These are phyloP conservation scores for Trachelus troglodyta DNA, from an alignment of 2,888 invertebrate genomes.

Conservation along the genomic window DNA sequence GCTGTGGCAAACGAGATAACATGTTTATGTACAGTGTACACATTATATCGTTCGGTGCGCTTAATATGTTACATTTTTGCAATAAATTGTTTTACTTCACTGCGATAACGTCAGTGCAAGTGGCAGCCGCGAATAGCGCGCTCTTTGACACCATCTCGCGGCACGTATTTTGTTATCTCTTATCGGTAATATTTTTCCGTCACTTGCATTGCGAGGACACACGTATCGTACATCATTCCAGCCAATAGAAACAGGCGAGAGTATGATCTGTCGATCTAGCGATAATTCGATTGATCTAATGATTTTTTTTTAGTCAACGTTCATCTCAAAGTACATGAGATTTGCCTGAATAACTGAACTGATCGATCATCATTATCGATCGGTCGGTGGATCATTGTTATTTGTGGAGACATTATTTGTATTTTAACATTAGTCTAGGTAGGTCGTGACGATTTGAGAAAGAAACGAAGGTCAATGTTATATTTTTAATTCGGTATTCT, in stretches of 20 bases:
- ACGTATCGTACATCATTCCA: not conserved
- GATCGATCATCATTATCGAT: not conserved
- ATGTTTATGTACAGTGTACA: slow-evolving; percentile 9
- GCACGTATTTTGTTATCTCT: not conserved
- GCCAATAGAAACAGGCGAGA: not conserved
- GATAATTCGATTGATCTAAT: not conserved
- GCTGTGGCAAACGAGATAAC: slow-evolving; percentile 1
- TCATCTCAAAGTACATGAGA: not conserved
- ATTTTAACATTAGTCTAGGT: not conserved
- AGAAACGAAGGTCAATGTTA: not conserved
- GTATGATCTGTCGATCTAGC: not conserved
- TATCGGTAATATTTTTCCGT: not conserved
- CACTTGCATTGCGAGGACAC: not conserved
- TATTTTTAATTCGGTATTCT: not conserved
- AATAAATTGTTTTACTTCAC: slow-evolving; percentile 10
- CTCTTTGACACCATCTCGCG: not conserved
- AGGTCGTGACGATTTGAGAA: too few relatives aligned
- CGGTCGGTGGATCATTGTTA: not conserved
- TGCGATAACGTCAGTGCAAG: slow-evolving; percentile 1
- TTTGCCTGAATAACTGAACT: not conserved
- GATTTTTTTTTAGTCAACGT: not conserved
- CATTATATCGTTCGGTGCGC: not conserved
- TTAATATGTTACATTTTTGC: slow-evolving; percentile 23
- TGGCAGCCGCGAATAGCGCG: not conserved
- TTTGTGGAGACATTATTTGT: not conserved